These are phyloP conservation scores for Cyphomyrmex costatus DNA, from an alignment of 1,140 invertebrate genomes.

Conservation along the genomic window DNA sequence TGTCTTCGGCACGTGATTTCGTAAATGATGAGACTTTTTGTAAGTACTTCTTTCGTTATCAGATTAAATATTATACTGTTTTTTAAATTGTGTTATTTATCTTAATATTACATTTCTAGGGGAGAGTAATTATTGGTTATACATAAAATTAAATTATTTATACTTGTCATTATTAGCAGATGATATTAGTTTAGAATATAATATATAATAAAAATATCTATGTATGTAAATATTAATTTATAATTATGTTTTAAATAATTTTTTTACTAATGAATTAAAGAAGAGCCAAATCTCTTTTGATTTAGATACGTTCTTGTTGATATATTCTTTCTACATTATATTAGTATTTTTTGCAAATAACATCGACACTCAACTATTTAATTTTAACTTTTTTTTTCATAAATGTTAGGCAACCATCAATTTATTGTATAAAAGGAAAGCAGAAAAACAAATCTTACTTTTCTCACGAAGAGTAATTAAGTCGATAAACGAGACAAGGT, in stretches of 20 bases:
- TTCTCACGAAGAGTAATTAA: slow-evolving; percentile 44
- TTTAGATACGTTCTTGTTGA: neutral
- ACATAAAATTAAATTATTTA: neutral
- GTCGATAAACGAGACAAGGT: slow-evolving; percentile 7
- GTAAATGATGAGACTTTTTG: slow-evolving; percentile 80
- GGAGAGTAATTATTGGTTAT: neutral
- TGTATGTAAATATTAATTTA: slow-evolving; percentile 9
- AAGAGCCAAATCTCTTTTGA: neutral
- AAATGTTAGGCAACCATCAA: neutral
- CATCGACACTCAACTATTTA: neutral
- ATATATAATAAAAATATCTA: neutral
- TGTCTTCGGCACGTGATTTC: slow-evolving; percentile 60
- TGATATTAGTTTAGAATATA: neutral
- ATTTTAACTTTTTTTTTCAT: neutral
- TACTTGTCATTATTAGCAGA: neutral
- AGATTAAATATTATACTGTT: neutral
- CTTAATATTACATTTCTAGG: neutral
- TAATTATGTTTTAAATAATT: slow-evolving; percentile 6
- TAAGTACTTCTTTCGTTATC: slow-evolving; percentile 75
- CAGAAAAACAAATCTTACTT: slow-evolving; percentile 25
- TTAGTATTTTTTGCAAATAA: neutral
- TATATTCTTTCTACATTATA: neutral
- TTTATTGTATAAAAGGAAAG: neutral
- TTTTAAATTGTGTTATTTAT: too few relatives aligned
- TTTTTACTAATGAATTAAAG: too few relatives aligned